Conservation (phyloP, 53 echinoderm and acorn worm species). For the Luidia sarsii region DNA sequence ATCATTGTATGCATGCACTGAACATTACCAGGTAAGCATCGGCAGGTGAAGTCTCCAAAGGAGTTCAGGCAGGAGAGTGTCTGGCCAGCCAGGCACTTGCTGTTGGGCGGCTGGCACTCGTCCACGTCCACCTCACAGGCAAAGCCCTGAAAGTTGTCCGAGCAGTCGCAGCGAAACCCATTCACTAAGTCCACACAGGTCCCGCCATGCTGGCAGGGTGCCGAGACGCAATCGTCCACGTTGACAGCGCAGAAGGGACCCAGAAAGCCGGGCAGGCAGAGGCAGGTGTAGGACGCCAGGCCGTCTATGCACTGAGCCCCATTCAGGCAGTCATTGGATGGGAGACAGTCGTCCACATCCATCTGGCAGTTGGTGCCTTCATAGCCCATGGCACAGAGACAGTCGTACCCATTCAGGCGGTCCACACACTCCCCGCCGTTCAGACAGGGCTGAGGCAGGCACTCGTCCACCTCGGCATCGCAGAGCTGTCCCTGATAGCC, state of each 20-base stretch:
- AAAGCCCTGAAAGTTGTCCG: constrained; percentile 71
- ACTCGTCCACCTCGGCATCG: constrained; percentile 77
- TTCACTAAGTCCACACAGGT: constrained; percentile 68
- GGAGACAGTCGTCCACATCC: constrained; percentile 78
- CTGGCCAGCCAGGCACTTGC: constrained; percentile 72
- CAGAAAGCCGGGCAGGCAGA: constrained; percentile 69
- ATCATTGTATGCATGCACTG: no score
- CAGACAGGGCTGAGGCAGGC: constrained; percentile 80
- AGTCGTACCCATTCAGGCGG: constrained; percentile 64
- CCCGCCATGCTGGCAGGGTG: constrained; percentile 82
- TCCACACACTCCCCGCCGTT: constrained; percentile 74
- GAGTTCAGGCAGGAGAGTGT: constrained; percentile 81
- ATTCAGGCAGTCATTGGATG: constrained; percentile 72
- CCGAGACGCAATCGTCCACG: constrained; percentile 79
- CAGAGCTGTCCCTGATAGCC: constrained; percentile 80
- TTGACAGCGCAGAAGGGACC: constrained; percentile 74
- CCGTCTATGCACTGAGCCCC: constrained; percentile 82
- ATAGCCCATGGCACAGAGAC: constrained; percentile 79
- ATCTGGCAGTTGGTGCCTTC: constrained; percentile 70
- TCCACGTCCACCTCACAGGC: constrained; percentile 79
- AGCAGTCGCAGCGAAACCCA: constrained; percentile 77
- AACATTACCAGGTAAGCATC: constrained; percentile 62
- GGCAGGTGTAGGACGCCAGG: constrained; percentile 71
- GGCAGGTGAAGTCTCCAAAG: constrained; percentile 79
- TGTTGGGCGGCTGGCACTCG: constrained; percentile 64